phyloP scores from a whole-genome alignment of 2,113 vertebrate species.

The Saccopteryx bilineata region DNA sequence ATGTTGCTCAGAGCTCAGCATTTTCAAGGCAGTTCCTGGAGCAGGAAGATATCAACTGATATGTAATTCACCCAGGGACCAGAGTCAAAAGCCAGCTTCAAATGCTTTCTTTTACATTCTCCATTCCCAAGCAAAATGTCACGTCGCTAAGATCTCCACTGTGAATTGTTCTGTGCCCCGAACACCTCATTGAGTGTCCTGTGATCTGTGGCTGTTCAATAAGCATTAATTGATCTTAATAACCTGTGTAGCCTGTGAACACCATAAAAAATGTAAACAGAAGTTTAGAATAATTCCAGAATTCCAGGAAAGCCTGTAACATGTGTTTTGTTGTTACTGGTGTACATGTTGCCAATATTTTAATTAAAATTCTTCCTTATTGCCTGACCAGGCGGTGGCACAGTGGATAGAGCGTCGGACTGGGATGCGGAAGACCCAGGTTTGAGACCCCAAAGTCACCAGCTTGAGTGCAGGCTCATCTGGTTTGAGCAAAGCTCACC shows the following conservation, averaged over 20 bases:
- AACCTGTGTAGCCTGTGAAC: neutral
- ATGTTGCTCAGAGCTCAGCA: neutral
- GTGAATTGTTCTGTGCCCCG: neutral
- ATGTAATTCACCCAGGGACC: neutral
- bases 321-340: conserved; percentile 38
- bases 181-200: neutral
- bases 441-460: no score
- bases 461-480: no score
- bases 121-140: neutral
- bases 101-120: neutral
- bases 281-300: neutral
- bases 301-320: neutral
- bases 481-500: no score
- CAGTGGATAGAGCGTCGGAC: no score
- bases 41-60: neutral
- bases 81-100: neutral
- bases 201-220: neutral
- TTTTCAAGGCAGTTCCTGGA: neutral
- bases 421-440: no score
- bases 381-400: no score
- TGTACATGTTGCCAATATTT: neutral
- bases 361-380: conserved; percentile 54
- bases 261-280: neutral
- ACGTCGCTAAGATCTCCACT: neutral
- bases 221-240: neutral